These are phyloP conservation scores for Pycnomerus fuliginosus DNA, from an alignment of 2,888 invertebrate species.

Conservation along the genomic window DNA sequence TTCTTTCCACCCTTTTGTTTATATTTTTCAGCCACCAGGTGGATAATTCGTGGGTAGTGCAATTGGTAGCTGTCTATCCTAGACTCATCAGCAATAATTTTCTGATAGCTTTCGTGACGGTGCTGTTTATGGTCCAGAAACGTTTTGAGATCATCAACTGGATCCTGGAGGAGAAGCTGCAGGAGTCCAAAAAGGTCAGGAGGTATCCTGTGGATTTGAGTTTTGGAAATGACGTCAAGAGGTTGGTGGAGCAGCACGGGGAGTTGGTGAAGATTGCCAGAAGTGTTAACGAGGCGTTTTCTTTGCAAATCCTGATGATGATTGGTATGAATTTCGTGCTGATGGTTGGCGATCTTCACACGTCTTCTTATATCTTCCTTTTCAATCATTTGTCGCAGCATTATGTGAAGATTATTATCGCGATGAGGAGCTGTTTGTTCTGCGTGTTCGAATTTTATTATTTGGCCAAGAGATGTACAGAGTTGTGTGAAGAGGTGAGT, in stretches of 20 bases:
- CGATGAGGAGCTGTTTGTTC: conserved; percentile 4
- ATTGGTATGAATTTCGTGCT: conserved; percentile 15
- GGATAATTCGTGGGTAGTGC: too few relatives aligned
- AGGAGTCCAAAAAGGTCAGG: conserved; percentile 9
- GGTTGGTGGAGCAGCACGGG: conserved; percentile 19
- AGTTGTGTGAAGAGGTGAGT: conserved; percentile 2
- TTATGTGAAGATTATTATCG: neutral
- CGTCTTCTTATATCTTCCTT: conserved; percentile 11
- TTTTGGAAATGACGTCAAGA: conserved; percentile 15
- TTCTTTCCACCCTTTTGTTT: conserved; percentile 1
- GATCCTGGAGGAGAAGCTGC: conserved; percentile 10
- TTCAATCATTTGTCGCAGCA: conserved; percentile 9
- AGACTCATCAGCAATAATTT: neutral
- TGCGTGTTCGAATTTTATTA: conserved; percentile 14
- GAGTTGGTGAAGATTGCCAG: conserved; percentile 11
- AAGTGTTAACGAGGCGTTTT: conserved; percentile 16
- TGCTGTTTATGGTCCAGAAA: neutral
- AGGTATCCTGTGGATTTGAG: conserved; percentile 20
- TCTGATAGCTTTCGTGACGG: conserved; percentile 2
- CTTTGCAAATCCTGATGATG: conserved; percentile 18
- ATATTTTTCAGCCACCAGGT: too few relatives aligned
- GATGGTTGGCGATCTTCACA: conserved; percentile 16
- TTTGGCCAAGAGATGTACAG: conserved; percentile 1
- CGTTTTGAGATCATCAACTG: conserved; percentile 15
- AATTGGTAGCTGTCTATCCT: too few relatives aligned